These are phyloP conservation scores for Pemphigus obesinymphae DNA, from an alignment of 1,140 invertebrate genomes.

Conservation along the genomic window DNA sequence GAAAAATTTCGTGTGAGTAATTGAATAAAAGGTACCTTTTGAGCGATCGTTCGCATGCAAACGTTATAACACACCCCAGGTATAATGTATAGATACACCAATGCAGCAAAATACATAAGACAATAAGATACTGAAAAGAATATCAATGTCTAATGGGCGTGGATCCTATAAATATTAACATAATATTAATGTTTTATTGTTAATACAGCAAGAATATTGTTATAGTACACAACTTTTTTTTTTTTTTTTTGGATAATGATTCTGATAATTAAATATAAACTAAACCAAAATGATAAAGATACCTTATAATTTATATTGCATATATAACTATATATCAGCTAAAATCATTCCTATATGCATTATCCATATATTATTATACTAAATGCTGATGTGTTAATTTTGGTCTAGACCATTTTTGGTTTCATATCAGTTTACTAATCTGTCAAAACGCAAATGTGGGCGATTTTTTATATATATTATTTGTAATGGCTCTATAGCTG, in stretches of 20 bases:
- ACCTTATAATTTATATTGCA: background rate
- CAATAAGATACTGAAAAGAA: background rate
- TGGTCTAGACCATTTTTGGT: constrained; percentile 5
- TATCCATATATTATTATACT: background rate
- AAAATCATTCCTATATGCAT: background rate
- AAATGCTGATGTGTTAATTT: background rate
- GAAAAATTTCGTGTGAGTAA: background rate
- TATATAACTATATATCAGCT: background rate
- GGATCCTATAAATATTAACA: background rate
- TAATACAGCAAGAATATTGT: background rate
- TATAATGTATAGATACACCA: no score
- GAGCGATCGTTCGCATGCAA: background rate
- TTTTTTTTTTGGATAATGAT: no score
- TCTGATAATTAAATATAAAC: background rate
- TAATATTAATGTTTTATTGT: background rate
- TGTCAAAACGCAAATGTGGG: constrained; percentile 29
- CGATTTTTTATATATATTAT: background rate
- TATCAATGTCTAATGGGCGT: background rate
- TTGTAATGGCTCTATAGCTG: background rate
- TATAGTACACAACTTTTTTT: background rate
- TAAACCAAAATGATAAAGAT: background rate
- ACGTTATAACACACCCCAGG: background rate
- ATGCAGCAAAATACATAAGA: background rate
- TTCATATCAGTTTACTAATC: constrained; percentile 25
- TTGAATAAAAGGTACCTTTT: constrained; percentile 16